These are phyloP conservation scores for Drosophila kanapiae DNA, from an alignment of 1,140 invertebrate genomes.

Conservation along the genomic window DNA sequence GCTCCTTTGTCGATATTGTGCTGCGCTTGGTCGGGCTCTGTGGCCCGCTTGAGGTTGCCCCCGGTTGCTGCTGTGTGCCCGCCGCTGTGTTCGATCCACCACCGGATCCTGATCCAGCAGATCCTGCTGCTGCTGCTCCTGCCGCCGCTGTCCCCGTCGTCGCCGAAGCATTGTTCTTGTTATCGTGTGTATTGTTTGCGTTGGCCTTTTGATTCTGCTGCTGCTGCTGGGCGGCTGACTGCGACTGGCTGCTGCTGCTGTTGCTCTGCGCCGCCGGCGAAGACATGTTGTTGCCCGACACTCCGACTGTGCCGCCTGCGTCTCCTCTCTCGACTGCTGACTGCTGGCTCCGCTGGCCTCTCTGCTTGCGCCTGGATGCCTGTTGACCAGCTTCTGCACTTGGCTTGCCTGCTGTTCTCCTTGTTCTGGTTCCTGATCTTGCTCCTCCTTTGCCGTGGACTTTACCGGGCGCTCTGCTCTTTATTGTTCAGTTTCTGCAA, in stretches of 20 bases:
- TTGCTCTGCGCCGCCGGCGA: constrained; percentile 75
- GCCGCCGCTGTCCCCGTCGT: constrained; percentile 53
- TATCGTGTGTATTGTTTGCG: constrained; percentile 52
- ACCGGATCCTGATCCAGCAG: constrained; percentile 9
- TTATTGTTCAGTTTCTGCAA: constrained; percentile 34
- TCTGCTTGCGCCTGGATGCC: neutral
- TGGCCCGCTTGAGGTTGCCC: constrained; percentile 39
- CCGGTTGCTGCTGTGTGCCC: constrained; percentile 37
- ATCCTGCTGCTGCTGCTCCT: constrained; percentile 34
- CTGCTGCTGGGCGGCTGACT: constrained; percentile 48
- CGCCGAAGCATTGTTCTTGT: constrained; percentile 47
- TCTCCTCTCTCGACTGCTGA: constrained; percentile 12
- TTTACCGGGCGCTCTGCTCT: neutral
- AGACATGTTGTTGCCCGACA: constrained; percentile 61
- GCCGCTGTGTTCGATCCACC: constrained; percentile 19
- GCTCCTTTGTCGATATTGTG: constrained; percentile 82
- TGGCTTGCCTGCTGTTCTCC: constrained; percentile 9
- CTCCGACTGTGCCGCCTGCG: constrained; percentile 20
- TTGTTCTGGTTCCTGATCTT: neutral
- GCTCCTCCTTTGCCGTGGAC: neutral
- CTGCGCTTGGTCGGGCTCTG: constrained; percentile 78
- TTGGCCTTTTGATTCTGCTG: constrained; percentile 53
- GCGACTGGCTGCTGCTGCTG: constrained; percentile 66
- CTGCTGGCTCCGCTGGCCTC: constrained; percentile 10
- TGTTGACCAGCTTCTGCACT: constrained; percentile 3